Base-by-base conservation (phyloP, 2,888 invertebrate genomes). In the Dolichomitus sp. region DNA sequence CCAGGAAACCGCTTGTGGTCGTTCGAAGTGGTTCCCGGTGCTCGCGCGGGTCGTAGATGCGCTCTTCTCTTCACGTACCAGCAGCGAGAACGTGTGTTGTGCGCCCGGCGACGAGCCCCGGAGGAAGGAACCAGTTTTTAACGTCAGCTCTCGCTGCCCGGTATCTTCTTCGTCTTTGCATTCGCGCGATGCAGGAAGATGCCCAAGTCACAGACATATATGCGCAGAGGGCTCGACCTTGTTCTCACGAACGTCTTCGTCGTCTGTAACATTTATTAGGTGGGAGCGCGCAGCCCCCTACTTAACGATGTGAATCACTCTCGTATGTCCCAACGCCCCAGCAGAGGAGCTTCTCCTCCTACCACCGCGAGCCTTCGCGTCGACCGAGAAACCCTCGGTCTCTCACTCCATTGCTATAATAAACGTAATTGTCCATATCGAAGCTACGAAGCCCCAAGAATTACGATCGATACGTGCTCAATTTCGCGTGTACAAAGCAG, bases 81-180 rank as follows among this genome's bases (percentile, higher is more conserved):
- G 69, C 68, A 5, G 2, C 5, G 66, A 30, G 63, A 48, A 45
- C 52, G 69, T 48, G 81, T 78, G 59, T 61, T 63, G 50, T 48
- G 45, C 40, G 65, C 42, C 69, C 37, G 37, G 69, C 54, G 52
- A 59, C 73, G 68, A 63, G 59, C 33, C 52, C 73, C 69, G 66
- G 68, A 83, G 80, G 80, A 86, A 85, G 88, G 89, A 90, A 90
- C 90, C 90, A 90, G 90, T 90, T 90, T 89, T 86, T 85, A 83
- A 84, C 84, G 81, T 85, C 84, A 83, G 83, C 81, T 83, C 81
- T 83, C 70, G 84, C 82, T 68, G 79, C 19, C 82, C 73, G 81
- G 66, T 80, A 83, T 81, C 72, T 70, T 23, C 54, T 45, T 63
- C 66, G 79, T 74, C 65, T 79, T 84, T 80, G 78, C 82, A 82